phyloP scores from a whole-genome alignment of 1,140 invertebrate species.

The Rhyacophila brunnea region DNA sequence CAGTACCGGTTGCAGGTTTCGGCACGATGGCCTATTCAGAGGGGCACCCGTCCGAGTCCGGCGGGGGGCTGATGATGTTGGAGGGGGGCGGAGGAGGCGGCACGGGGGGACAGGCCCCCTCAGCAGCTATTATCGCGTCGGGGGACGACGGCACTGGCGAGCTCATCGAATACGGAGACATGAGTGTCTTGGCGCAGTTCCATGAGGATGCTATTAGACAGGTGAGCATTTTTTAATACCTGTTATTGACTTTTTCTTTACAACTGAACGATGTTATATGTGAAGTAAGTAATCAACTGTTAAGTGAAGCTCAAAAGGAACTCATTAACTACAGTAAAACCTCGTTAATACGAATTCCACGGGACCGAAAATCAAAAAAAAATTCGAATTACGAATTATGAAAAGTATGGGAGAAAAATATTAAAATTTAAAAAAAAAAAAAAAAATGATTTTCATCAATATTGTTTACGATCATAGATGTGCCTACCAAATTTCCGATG shows the following conservation, averaged over 20 bases:
- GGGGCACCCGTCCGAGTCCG: background rate
- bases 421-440: too few relatives aligned
- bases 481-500: too few relatives aligned
- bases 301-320: too few relatives aligned
- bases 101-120: constrained; percentile 24
- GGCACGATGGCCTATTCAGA: constrained; percentile 34
- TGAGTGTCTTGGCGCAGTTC: constrained; percentile 67
- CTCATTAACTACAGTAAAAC: too few relatives aligned
- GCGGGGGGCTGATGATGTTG: background rate
- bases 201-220: constrained; percentile 72
- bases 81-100: constrained; percentile 2
- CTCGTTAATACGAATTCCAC: too few relatives aligned
- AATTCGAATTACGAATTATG: too few relatives aligned
- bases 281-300: too few relatives aligned
- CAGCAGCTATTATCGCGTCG: constrained; percentile 39
- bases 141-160: constrained; percentile 43
- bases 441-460: too few relatives aligned
- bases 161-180: constrained; percentile 53
- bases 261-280: too few relatives aligned
- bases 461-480: too few relatives aligned
- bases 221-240: constrained; percentile 41
- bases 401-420: too few relatives aligned
- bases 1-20: constrained; percentile 19
- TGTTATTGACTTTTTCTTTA: background rate
- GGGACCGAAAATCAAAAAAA: too few relatives aligned